Conservation (phyloP, 2,888 invertebrate species). For the Bursaphelenchus okinawaensis region DNA sequence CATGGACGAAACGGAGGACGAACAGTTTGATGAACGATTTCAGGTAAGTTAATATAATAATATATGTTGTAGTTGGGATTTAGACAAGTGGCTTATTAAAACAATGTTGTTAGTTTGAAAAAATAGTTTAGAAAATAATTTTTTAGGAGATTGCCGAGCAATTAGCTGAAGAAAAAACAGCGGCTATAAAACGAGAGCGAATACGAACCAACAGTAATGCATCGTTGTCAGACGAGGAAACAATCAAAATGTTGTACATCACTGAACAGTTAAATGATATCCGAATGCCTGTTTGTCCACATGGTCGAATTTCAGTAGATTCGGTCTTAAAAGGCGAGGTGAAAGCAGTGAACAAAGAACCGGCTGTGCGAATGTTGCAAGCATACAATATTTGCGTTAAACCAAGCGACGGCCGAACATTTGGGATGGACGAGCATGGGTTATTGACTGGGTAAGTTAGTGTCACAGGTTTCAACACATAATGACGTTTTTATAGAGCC, state of each 20-base stretch:
- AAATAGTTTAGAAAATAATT: not conserved
- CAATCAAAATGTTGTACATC: constrained; percentile 19
- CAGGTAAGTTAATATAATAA: not conserved
- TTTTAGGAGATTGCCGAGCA: constrained; percentile 5
- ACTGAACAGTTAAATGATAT: constrained; percentile 19
- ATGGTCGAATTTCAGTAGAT: constrained; percentile 42
- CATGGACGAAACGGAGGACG: not conserved
- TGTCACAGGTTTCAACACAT: not conserved
- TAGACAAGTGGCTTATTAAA: too few species aligned
- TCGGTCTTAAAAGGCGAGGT: constrained; percentile 41
- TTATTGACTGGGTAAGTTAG: constrained; percentile 25
- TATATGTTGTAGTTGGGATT: not conserved
- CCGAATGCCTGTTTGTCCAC: constrained; percentile 35
- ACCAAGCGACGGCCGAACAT: constrained; percentile 6
- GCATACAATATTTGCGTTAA: constrained; percentile 29
- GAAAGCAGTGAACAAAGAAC: constrained; percentile 40
- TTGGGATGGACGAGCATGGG: not conserved
- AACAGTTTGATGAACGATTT: not conserved
- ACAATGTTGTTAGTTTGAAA: not conserved
- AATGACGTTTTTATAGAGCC: too few species aligned
- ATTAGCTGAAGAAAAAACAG: constrained; percentile 12
- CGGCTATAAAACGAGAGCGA: not conserved
- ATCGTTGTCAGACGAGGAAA: constrained; percentile 15
- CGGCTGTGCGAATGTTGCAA: constrained; percentile 33
- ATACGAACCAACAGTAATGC: not conserved